phyloP scores from a whole-genome alignment of 2,888 invertebrate genomes.

The Gymnosoma rotundatum region DNA sequence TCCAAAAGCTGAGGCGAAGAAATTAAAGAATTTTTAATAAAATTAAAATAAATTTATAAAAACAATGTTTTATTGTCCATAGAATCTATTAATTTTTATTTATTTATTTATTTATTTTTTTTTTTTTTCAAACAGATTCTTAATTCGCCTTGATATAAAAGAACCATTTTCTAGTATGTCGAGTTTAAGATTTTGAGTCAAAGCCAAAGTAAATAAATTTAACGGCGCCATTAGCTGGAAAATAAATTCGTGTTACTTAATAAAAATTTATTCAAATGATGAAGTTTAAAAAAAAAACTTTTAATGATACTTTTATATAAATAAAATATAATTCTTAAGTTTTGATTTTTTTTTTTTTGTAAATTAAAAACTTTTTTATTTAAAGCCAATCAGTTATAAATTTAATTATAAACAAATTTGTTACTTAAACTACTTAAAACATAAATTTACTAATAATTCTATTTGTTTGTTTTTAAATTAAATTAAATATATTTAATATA shows the following conservation, averaged over 20 bases:
- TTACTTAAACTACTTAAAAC: slow-evolving; percentile 59
- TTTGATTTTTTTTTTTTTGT: slow-evolving; percentile 16
- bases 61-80: too few species aligned
- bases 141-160: too few species aligned
- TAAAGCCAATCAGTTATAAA: slow-evolving; percentile 45
- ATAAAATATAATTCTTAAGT: slow-evolving; percentile 33
- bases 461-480: slow-evolving; percentile 19
- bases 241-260: not conserved
- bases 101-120: too few species aligned
- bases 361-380: slow-evolving; percentile 10
- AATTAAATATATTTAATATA: slow-evolving; percentile 45
- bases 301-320: not conserved
- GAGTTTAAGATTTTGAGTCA: too few species aligned
- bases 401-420: slow-evolving; percentile 27
- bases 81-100: too few species aligned
- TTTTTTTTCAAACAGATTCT: too few species aligned
- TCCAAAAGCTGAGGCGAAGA: too few species aligned
- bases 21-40: too few species aligned
- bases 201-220: too few species aligned
- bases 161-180: too few species aligned
- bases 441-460: slow-evolving; percentile 34
- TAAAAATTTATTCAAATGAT: not conserved
- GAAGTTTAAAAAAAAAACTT: slow-evolving; percentile 13
- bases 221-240: too few species aligned
- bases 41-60: too few species aligned